Base-by-base conservation (phyloP, 2,113 vertebrate genomes). In the Mungos mungo region DNA sequence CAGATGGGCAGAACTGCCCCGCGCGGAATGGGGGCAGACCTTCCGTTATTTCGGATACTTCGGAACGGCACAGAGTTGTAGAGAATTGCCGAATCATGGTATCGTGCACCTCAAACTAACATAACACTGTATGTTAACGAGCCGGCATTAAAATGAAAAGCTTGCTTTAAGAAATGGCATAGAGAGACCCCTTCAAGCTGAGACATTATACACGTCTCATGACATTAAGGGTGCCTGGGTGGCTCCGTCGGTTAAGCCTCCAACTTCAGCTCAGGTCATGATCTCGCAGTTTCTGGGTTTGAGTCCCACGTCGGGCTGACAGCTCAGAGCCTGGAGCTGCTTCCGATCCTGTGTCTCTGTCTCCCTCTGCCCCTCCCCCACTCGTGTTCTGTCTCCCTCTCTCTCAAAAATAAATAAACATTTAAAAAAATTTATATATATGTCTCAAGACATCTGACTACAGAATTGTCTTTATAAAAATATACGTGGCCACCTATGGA, bases 21-120 rank as follows among this genome's bases (percentile, higher is more conserved):
- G 3, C 15, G 35, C 0, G 4, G 47, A 45, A 18, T 7, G 23
- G 2, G 2, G 35, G 19, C 33, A n/a, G 35, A 47, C 1, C 52
- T 45, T 66, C 6, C 41, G 29, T 5, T 4, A 41, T 9, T 25
- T 4, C 12, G 1, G 21, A 2, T 35, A 83, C 71, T 80, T 79
- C 1, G 38, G 38, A 77, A 23, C 12, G 13, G 35, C 6, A 52
- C 6, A 41, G n/a, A 60, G 74, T 47, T 77, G 74, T 29, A 77
- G 0, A 7, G 41, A 47, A 31, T 29, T 41, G 38, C 25, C 14
- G 25, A 76, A 12, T 45, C 72, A 29, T 23, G 27, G 3, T 15
- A 45, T 15, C 2, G 3, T 4, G 31, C 15, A 10, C 27, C 7
- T 77, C 41, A 47, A 47, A 9, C 14, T 29, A 9, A 77, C 5